phyloP scores from a whole-genome alignment of 2,888 invertebrate genomes.

The Patella pellucida region DNA sequence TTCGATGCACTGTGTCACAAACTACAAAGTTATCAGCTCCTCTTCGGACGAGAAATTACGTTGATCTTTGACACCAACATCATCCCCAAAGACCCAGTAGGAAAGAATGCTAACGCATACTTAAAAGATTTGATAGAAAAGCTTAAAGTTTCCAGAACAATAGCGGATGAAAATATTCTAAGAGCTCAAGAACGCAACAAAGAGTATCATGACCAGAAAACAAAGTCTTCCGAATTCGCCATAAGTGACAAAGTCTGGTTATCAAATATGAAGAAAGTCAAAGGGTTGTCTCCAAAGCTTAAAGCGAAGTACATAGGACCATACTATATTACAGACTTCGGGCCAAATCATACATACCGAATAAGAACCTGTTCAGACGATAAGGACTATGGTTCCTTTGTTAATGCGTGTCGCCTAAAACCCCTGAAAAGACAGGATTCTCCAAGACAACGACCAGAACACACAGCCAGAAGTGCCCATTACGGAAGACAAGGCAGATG shows the following conservation, averaged over 20 bases:
- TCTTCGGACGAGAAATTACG: constrained; percentile 39
- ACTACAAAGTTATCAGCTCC: constrained; percentile 34
- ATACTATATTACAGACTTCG: constrained; percentile 21
- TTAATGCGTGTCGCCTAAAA: no score
- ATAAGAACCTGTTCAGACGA: no score
- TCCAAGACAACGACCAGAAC: no score
- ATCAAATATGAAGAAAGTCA: constrained; percentile 17
- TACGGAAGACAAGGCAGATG: no score
- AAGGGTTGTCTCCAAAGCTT: constrained; percentile 28
- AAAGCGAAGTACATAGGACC: constrained; percentile 17
- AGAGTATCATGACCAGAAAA: constrained; percentile 26
- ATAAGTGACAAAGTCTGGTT: constrained; percentile 25
- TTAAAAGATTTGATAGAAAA: constrained; percentile 21
- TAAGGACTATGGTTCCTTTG: no score
- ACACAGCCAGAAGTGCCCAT: no score
- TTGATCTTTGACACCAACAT: constrained; percentile 30
- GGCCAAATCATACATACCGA: constrained; percentile 21
- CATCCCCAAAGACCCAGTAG: constrained; percentile 29
- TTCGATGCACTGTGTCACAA: constrained; percentile 35
- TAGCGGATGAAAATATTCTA: constrained; percentile 23
- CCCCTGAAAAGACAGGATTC: no score
- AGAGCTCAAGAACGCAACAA: constrained; percentile 7
- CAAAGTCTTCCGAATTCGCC: constrained; percentile 24
- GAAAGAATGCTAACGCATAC: constrained; percentile 32
- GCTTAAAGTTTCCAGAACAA: constrained; percentile 24